phyloP scores from a whole-genome alignment of 2,113 vertebrate species.

The Sorex araneus region DNA sequence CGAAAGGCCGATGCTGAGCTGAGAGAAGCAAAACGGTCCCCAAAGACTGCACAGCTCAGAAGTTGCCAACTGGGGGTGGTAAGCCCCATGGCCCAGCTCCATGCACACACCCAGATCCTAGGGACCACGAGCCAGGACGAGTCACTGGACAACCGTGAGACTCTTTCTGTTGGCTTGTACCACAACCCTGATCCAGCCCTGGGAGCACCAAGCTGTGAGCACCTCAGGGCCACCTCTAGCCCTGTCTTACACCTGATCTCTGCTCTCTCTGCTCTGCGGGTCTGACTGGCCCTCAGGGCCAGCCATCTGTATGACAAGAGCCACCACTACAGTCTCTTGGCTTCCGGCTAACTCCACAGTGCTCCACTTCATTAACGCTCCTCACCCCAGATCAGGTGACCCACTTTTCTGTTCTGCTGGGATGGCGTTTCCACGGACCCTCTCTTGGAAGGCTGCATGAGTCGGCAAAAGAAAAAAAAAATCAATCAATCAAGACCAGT shows the following conservation, averaged over 20 bases:
- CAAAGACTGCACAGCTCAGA: neutral
- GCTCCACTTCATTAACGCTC: neutral
- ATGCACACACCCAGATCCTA: neutral
- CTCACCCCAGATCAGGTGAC: neutral
- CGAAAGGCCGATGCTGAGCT: neutral
- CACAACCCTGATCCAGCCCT: no score
- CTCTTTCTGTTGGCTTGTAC: no score
- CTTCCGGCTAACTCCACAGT: neutral
- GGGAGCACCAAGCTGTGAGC: no score
- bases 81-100: neutral
- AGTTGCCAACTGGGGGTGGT: neutral
- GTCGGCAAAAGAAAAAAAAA: neutral
- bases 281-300: neutral
- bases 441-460: neutral
- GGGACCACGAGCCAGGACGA: neutral
- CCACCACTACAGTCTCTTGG: accelerated
- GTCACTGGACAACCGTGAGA: neutral
- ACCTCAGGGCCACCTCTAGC: no score
- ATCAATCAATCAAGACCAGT: neutral
- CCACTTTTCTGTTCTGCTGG: neutral
- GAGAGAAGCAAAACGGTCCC: neutral
- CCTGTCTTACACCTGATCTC: neutral
- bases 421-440: neutral
- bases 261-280: neutral
- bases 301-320: neutral